Evolutionary conservation across 2,888 invertebrate genomes (phyloP).

Genomic region (Amorpha juglandis): DNA sequence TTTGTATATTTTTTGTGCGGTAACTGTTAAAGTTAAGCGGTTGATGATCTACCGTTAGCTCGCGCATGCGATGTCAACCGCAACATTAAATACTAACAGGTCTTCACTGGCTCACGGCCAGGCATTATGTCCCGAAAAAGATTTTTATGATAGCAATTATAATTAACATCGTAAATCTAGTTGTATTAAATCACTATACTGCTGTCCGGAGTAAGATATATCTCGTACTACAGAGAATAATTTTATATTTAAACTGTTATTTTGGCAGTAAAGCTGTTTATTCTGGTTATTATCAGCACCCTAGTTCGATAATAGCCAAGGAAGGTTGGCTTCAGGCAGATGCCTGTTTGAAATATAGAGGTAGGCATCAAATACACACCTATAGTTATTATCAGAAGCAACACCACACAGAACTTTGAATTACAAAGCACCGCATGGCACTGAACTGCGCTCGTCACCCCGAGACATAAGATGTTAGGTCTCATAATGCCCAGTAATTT

Average conservation of each 20-base stretch:
- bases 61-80: constrained; percentile 70
- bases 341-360: not conserved
- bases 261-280: constrained; percentile 1
- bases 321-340: not conserved
- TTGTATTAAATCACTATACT: constrained; percentile 20
- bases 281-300: constrained; percentile 7
- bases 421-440: too few relatives aligned
- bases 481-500: too few relatives aligned
- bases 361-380: too few relatives aligned
- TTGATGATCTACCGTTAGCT: constrained; percentile 64
- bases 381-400: too few relatives aligned
- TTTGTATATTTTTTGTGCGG: constrained; percentile 43
- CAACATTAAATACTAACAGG: constrained; percentile 59
- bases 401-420: too few relatives aligned
- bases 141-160: constrained; percentile 25
- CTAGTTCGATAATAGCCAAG: not conserved
- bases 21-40: constrained; percentile 56
- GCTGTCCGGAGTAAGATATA: not conserved
- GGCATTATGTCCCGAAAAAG: constrained; percentile 22
- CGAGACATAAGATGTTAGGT: too few relatives aligned
- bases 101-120: constrained; percentile 33
- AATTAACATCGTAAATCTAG: constrained; percentile 25
- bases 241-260: not conserved
- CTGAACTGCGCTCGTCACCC: too few relatives aligned
- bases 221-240: constrained; percentile 5